A percentile compares a stretch with the other conserved stretches of the same genome.
phyloP scores from a whole-genome alignment of 2,888 invertebrate species.

The Andrena chrysosceles region DNA sequence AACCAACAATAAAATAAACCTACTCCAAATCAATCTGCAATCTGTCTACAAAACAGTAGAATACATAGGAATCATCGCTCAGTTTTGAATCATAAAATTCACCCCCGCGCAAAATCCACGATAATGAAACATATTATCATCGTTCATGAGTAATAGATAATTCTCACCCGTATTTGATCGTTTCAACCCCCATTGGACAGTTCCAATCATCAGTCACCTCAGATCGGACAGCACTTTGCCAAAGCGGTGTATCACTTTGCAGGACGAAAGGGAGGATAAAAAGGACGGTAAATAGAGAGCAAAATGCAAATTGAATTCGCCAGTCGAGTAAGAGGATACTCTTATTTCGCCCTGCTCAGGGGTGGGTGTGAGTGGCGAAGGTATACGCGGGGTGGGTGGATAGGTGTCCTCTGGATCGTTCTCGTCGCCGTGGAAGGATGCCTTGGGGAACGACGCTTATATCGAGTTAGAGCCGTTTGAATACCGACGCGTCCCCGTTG shows the following conservation, averaged over 20 bases:
- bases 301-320: slow-evolving; percentile 82
- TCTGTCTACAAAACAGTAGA: too few relatives aligned
- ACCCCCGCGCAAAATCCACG: not conserved
- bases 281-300: slow-evolving; percentile 59
- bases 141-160: not conserved
- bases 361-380: slow-evolving; percentile 44
- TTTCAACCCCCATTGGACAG: not conserved
- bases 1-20: too few relatives aligned
- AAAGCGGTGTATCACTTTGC: not conserved
- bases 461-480: slow-evolving; percentile 84
- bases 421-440: slow-evolving; percentile 66
- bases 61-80: too few relatives aligned
- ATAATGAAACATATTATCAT: not conserved
- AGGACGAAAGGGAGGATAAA: not conserved
- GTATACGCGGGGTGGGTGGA: slow-evolving; percentile 36
- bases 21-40: too few relatives aligned
- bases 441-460: slow-evolving; percentile 82
- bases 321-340: slow-evolving; percentile 64
- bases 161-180: too few relatives aligned
- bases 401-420: slow-evolving; percentile 63
- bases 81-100: too few relatives aligned
- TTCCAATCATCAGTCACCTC: not conserved
- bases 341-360: slow-evolving; percentile 67
- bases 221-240: not conserved
- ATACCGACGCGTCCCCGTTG: slow-evolving; percentile 75